Evolutionary conservation across 2,113 vertebrate genomes (phyloP), one percentile per base, ranked within the genome.

Genomic region (Catharus minimus): DNA sequence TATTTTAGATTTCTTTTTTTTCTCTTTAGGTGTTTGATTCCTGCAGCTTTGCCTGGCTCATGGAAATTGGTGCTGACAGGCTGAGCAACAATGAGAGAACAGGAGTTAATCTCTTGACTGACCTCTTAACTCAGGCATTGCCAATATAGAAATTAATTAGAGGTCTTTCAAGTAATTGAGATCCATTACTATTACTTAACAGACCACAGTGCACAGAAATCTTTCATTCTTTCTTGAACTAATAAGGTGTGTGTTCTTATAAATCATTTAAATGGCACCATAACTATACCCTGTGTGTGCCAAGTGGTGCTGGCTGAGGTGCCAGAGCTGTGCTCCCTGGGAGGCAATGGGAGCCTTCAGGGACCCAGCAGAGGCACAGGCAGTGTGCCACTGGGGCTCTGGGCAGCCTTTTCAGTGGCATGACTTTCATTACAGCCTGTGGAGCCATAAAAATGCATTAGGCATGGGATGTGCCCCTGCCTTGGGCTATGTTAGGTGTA

Each of bases 131-230:
- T 78, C 82, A 47, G 60, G 57, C 33, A n/a, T 75, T 93, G 92
- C 92, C 86, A 95, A 90, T 88, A 92, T 4, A 75, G 76, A 91
- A 90, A 94, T 93, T 95, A 91, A 94, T 95, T 94, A 94, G 38
- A 91, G 33, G 80, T 75, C 88, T 90, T 95, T 93, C 73, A 86
- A 86, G 76, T 93, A 93, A 94, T 86, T 87, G 77, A 83, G 88
- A 92, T 82, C 86, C 76, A 88, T 96, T 93, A 72, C 86, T 94
- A 81, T 81, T 86, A 93, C 75, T 95, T 94, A 95, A 91, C 87
- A 75, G 53, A 75, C 65, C 80, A 86, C 53, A 75, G 76, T 14
- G 21, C 44, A 50, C 46, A 78, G 72, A 72, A 90, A 88, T 88
- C 32, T 33, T 91, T 90, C 66, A 67, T 83, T 95, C 80, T 86